A percentile compares a stretch with the other conserved stretches of the same genome.
Conservation (phyloP, 1,140 invertebrate species). For the Drosophila paulistorum region DNA sequence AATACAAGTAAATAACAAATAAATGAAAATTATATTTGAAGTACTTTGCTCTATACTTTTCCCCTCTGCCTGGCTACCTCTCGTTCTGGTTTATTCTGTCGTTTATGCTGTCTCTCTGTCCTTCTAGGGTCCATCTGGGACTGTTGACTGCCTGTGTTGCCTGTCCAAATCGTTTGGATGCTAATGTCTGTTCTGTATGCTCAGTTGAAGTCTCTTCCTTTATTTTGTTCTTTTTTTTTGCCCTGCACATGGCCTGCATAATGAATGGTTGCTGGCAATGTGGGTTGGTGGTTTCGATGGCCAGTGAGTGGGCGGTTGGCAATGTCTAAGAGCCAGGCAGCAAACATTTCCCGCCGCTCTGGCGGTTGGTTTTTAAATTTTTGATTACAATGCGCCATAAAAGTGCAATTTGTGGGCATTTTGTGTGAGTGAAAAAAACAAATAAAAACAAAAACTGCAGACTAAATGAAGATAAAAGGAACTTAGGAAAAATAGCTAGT, state of each 20-base stretch:
- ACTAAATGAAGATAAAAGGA: not conserved
- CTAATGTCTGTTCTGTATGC: constrained; percentile 56
- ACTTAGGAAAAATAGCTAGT: not conserved
- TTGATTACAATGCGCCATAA: constrained; percentile 66
- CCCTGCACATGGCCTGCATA: constrained; percentile 75
- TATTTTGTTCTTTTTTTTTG: constrained; percentile 52
- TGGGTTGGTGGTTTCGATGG: constrained; percentile 41
- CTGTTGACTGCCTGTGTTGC: constrained; percentile 15
- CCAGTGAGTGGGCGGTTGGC: constrained; percentile 28
- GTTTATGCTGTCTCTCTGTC: not conserved
- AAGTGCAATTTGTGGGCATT: constrained; percentile 72
- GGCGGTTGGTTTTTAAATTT: constrained; percentile 19
- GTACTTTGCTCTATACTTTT: constrained; percentile 22
- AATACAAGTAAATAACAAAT: constrained; percentile 20
- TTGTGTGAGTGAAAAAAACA: constrained; percentile 26
- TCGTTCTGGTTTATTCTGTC: not conserved
- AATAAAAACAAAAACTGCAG: not conserved
- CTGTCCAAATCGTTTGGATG: constrained; percentile 59
- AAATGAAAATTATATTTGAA: constrained; percentile 58
- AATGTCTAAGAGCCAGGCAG: constrained; percentile 7
- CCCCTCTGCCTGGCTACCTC: not conserved
- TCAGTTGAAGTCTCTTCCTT: constrained; percentile 55
- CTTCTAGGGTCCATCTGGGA: constrained; percentile 9
- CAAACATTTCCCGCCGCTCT: constrained; percentile 31
- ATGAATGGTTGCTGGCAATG: constrained; percentile 56